Base-by-base conservation (phyloP, 2,888 invertebrate genomes). In the Flexamia atlantica region DNA sequence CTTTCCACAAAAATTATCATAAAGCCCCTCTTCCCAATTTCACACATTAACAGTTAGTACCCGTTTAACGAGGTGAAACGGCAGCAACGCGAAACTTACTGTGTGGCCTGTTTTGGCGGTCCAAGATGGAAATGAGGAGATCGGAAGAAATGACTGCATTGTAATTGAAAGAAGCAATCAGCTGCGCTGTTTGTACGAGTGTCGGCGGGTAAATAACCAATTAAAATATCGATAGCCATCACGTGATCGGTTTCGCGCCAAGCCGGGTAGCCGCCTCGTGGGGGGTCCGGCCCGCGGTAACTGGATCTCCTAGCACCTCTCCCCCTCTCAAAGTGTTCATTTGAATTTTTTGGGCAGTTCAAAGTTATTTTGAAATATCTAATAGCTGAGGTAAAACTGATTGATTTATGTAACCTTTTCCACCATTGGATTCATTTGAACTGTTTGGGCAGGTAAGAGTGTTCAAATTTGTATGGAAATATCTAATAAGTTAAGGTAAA, bases 121-220 rank as follows among this genome's bases (percentile, higher is more conserved):
- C 64, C 28, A 32, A 10, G 74, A 42, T 36, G 57, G 20, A 79
- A 79, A 79, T 79, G 79, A 76, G 50, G 12, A 76, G 76, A 42
- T 76, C 76, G 46, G 42, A 50, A 76, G 76, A 57, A 79, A 53
- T 57, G 50, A 79, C 76, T 50, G 79, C 57, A 57, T 32, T 79
- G 79, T 50, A 57, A 57, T 79, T 79, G 79, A 79, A 79, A 79
- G 79, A 79, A 79, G 79, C 79, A 79, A 79, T 79, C 79, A 79
- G 32, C 46, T 30, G 17, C 68, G 32, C 20, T 70, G 40, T 70
- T 70, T 76, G 76, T 76, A 76, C 79, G 79, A 57, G 79, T 79
- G 79, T 79, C 79, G 36, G 32, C 79, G 79, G 79, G 79, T 79
- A 79, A 79, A 79, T 79, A 79, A 79, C 79, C 79, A 79, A 79